Evolutionary conservation across 2,113 vertebrate species (phyloP).

Genomic region (Chaetops frenatus): DNA sequence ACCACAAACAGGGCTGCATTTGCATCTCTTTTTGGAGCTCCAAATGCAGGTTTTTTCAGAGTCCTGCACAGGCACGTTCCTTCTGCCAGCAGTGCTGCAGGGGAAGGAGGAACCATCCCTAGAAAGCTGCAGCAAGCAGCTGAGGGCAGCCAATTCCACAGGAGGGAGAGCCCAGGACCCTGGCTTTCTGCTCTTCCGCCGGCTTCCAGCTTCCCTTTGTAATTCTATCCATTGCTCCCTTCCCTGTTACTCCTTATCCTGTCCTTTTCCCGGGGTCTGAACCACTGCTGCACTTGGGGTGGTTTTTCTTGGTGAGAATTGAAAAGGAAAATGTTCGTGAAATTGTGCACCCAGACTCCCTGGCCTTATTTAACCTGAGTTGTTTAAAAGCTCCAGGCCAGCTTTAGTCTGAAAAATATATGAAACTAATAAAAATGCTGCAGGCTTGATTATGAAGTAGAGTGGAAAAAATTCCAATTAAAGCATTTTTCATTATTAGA

Average conservation of each 20-base stretch:
- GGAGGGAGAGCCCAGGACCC: not conserved
- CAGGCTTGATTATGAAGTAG: not conserved
- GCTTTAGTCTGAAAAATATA: not conserved
- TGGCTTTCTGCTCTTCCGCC: not conserved
- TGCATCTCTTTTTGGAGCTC: not conserved
- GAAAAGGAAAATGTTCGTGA: not conserved
- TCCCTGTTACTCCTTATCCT: not conserved
- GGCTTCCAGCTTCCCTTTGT: not conserved
- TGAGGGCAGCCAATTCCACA: not conserved
- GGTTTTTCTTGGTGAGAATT: not conserved
- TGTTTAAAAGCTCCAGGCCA: not conserved
- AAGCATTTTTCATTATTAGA: not conserved
- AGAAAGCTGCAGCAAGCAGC: not conserved
- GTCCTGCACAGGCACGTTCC: not conserved
- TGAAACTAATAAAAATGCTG: not conserved
- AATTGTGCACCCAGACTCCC: not conserved
- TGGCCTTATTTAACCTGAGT: not conserved
- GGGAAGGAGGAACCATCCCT: not conserved
- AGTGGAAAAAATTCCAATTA: not conserved
- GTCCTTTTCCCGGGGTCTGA: not conserved
- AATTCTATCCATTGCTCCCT: not conserved
- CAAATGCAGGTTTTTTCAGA: not conserved
- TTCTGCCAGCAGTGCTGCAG: not conserved
- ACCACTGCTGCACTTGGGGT: not conserved
- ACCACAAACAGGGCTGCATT: accelerated